Percentiles rank a stretch among this genome's conserved stretches.
Evolutionary conservation across 2,888 invertebrate genomes (phyloP).

Genomic region (Meganola albula): DNA sequence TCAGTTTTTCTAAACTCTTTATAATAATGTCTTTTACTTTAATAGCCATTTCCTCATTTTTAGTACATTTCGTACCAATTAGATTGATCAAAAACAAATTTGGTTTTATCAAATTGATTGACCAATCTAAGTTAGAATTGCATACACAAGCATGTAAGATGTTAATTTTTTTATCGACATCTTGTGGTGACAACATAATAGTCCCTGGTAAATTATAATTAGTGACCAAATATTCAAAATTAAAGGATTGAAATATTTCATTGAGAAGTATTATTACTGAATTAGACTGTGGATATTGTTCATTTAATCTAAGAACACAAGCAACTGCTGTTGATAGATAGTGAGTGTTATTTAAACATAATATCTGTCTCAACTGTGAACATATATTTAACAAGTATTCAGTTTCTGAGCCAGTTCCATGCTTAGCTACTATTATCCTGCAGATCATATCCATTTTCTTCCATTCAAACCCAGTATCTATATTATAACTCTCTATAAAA

Average conservation of each 20-base stretch:
- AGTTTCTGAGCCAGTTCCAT: slow-evolving; percentile 57
- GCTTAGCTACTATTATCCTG: slow-evolving; percentile 78
- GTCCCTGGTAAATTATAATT: slow-evolving; percentile 49
- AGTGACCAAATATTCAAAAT: slow-evolving; percentile 34
- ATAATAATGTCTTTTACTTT: slow-evolving; percentile 55
- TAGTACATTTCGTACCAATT: slow-evolving; percentile 52
- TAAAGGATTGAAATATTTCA: slow-evolving; percentile 45
- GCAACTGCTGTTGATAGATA: slow-evolving; percentile 70
- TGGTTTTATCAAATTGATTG: slow-evolving; percentile 47
- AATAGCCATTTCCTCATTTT: slow-evolving; percentile 40
- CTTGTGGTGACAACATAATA: slow-evolving; percentile 50
- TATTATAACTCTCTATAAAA: slow-evolving; percentile 76
- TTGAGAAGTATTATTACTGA: slow-evolving; percentile 41
- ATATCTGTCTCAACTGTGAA: slow-evolving; percentile 69
- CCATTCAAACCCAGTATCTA: slow-evolving; percentile 81
- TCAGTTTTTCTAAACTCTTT: slow-evolving; percentile 46
- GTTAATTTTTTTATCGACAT: slow-evolving; percentile 54
- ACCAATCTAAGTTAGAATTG: slow-evolving; percentile 45
- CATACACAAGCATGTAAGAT: slow-evolving; percentile 53
- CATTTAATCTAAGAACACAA: slow-evolving; percentile 74
- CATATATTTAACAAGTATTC: slow-evolving; percentile 76
- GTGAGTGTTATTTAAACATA: slow-evolving; percentile 58
- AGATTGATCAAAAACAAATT: slow-evolving; percentile 63
- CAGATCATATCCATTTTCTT: slow-evolving; percentile 81
- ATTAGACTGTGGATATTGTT: slow-evolving; percentile 62